phyloP scores from a whole-genome alignment of 35 echinoderm and acorn worm genomes.

The Apostichopus japonicus region DNA sequence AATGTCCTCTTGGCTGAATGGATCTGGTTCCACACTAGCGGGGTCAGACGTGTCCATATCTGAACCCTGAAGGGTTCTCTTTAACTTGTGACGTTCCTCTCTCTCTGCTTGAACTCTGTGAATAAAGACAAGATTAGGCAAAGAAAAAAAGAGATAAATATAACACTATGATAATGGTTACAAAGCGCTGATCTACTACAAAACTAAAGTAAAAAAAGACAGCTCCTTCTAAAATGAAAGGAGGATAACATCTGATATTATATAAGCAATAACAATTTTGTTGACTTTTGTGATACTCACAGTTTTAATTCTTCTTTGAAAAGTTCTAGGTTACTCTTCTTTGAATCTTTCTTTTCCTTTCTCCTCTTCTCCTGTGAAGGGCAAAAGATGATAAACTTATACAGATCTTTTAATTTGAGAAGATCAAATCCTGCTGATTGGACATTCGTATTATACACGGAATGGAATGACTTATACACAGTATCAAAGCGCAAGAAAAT shows the following conservation, averaged over 20 bases:
- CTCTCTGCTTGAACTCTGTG: slow-evolving; percentile 84
- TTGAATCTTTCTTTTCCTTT: slow-evolving; percentile 76
- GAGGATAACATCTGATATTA: background rate
- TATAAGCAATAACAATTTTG: no score
- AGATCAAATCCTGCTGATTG: no score
- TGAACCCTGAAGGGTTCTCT: slow-evolving; percentile 44
- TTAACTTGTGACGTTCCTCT: slow-evolving; percentile 82
- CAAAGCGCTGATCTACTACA: no score
- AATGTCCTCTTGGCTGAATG: slow-evolving; percentile 1
- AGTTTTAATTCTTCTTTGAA: slow-evolving; percentile 97
- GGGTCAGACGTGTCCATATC: background rate
- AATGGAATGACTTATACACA: no score
- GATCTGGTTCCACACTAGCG: background rate
- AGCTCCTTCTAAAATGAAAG: background rate
- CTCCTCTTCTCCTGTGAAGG: slow-evolving; percentile 69
- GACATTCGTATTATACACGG: no score
- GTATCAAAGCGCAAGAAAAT: no score
- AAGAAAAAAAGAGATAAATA: background rate
- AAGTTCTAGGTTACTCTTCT: slow-evolving; percentile 93
- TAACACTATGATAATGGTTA: background rate
- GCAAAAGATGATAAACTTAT: background rate
- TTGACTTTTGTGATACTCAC: slow-evolving; percentile 59
- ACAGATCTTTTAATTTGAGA: no score
- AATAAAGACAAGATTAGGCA: background rate
- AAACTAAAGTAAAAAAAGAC: no score